phyloP scores from a whole-genome alignment of 2,888 invertebrate species.

The Drosophila limbata region DNA sequence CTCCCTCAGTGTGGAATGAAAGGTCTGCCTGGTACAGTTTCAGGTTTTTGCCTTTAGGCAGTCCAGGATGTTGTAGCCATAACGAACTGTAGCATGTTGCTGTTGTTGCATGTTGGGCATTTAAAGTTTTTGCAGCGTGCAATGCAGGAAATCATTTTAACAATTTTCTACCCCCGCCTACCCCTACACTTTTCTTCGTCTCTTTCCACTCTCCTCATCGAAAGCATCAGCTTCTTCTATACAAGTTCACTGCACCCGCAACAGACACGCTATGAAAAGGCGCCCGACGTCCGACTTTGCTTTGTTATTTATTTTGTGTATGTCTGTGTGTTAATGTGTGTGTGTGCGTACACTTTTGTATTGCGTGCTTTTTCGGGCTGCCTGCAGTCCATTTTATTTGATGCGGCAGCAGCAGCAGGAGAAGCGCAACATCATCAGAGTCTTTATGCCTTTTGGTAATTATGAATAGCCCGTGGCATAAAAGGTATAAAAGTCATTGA shows the following conservation, averaged over 20 bases:
- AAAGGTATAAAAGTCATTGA: constrained; percentile 65
- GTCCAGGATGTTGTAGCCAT: constrained; percentile 56
- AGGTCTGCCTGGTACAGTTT: neutral
- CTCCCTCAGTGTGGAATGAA: neutral
- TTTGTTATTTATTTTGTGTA: constrained; percentile 55
- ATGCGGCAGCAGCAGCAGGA: constrained; percentile 13
- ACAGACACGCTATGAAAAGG: constrained; percentile 71
- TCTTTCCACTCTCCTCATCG: neutral
- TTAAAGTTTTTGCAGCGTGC: constrained; percentile 76
- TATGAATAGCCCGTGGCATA: constrained; percentile 70
- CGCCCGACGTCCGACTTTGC: constrained; percentile 54
- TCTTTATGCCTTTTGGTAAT: constrained; percentile 62
- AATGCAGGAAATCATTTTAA: constrained; percentile 80
- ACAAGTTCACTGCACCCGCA: constrained; percentile 73
- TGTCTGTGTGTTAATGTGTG: constrained; percentile 8
- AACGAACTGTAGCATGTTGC: constrained; percentile 62
- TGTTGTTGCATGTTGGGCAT: constrained; percentile 72
- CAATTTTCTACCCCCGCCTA: constrained; percentile 66
- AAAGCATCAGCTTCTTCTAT: constrained; percentile 30
- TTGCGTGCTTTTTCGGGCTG: constrained; percentile 42
- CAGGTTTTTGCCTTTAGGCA: constrained; percentile 25
- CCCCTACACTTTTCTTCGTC: neutral
- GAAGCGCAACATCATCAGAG: constrained; percentile 30
- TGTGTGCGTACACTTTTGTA: constrained; percentile 18
- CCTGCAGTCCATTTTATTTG: constrained; percentile 49